These are phyloP conservation scores for Florisuga fusca DNA, from an alignment of 2,797 vertebrate species.

Conservation along the genomic window DNA sequence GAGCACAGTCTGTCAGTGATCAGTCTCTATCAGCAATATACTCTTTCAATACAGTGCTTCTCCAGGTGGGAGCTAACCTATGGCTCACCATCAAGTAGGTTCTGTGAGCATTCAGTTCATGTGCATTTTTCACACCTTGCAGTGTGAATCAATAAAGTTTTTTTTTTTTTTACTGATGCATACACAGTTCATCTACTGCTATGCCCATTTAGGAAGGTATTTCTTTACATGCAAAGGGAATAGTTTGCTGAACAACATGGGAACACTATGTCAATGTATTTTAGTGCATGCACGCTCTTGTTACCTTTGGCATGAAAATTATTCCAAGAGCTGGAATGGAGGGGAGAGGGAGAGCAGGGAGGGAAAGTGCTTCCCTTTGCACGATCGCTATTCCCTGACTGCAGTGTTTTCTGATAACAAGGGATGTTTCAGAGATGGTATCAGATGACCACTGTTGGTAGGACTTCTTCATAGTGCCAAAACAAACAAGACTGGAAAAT, in stretches of 20 bases:
- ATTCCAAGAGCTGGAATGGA: constrained; percentile 28
- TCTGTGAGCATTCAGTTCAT: neutral
- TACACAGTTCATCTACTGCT: neutral
- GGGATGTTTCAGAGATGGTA: constrained; percentile 15
- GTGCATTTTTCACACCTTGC: neutral
- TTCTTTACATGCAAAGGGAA: neutral
- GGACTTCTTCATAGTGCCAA: neutral
- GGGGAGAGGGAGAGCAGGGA: neutral
- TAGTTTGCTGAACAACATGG: constrained; percentile 6
- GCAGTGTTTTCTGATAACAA: constrained; percentile 5
- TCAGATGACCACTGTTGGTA: neutral
- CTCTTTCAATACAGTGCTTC: neutral
- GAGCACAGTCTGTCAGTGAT: neutral
- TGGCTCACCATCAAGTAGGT: neutral
- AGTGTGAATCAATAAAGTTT: neutral
- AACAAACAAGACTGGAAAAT: neutral
- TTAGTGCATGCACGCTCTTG: neutral
- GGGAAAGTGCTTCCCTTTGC: constrained; percentile 13
- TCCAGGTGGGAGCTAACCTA: neutral
- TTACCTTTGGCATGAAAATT: constrained; percentile 17
- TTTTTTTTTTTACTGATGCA: neutral
- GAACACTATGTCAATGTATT: constrained; percentile 16
- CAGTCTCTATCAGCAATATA: neutral
- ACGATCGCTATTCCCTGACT: neutral
- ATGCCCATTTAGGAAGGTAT: neutral